Conservation (phyloP, 1,140 invertebrate species). For the Drosophila nigromelanica region DNA sequence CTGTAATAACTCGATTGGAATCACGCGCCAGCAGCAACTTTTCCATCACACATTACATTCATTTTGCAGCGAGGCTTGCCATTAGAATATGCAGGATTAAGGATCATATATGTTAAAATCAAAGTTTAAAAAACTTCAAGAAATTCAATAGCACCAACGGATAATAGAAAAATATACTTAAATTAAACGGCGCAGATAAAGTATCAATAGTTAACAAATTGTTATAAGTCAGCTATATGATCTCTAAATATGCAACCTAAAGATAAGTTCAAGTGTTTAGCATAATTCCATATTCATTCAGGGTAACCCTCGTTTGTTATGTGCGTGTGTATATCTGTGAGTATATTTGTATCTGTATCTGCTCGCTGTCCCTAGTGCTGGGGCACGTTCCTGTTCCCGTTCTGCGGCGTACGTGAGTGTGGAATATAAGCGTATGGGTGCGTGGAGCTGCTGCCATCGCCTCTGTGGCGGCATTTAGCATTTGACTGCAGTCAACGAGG, state of each 20-base stretch:
- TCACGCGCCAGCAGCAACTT: slow-evolving; percentile 80
- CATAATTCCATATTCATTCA: neutral
- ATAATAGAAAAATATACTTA: neutral
- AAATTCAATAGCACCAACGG: too few species aligned
- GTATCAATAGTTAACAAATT: too few species aligned
- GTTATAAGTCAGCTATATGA: too few species aligned
- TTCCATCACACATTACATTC: slow-evolving; percentile 76
- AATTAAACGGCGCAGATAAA: too few species aligned
- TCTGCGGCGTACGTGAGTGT: slow-evolving; percentile 65
- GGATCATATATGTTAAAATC: too few species aligned
- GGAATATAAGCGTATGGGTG: slow-evolving; percentile 15
- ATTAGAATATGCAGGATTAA: neutral
- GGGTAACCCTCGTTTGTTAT: slow-evolving; percentile 15
- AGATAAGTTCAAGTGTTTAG: neutral
- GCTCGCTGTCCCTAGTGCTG: slow-evolving; percentile 51
- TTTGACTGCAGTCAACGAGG: slow-evolving; percentile 70
- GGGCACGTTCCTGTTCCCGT: slow-evolving; percentile 67
- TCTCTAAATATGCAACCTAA: too few species aligned
- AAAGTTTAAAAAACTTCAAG: neutral
- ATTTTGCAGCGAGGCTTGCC: slow-evolving; percentile 21
- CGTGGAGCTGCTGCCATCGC: slow-evolving; percentile 23
- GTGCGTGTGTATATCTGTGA: slow-evolving; percentile 15
- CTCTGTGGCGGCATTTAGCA: slow-evolving; percentile 74
- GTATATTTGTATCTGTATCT: slow-evolving; percentile 45
- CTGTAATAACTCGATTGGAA: slow-evolving; percentile 82